A percentile compares a stretch with the other conserved stretches of the same genome.
Conservation (phyloP, 37 sponge, comb jelly and placozoan genomes). For the Cladorhizidae sp. region DNA sequence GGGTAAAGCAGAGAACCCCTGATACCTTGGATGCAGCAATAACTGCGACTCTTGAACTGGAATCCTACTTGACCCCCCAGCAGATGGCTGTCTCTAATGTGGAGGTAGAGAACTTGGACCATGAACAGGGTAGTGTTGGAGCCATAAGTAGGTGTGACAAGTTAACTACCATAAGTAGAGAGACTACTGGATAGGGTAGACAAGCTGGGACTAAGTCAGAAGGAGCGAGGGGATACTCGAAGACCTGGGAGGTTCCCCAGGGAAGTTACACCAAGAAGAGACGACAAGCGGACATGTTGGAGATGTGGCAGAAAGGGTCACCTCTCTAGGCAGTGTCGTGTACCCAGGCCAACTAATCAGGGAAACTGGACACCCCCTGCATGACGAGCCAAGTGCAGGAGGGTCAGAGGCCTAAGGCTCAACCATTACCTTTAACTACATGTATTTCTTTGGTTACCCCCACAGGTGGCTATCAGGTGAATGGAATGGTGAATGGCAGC, state of each 20-base stretch:
- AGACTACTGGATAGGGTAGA: background rate
- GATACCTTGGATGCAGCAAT: constrained; percentile 45
- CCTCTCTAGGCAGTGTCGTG: constrained; percentile 9
- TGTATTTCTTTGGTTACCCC: constrained; percentile 3
- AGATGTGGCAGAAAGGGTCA: constrained; percentile 45
- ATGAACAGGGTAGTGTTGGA: background rate
- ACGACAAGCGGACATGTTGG: constrained; percentile 6
- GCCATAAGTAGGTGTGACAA: background rate
- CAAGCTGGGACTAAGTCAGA: too few relatives aligned
- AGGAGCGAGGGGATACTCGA: too few relatives aligned
- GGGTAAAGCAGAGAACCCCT: constrained; percentile 45
- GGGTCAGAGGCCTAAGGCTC: constrained; percentile 4
- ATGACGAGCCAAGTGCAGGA: constrained; percentile 22
- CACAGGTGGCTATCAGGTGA: background rate
- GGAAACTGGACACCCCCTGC: constrained; percentile 41
- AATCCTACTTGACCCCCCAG: constrained; percentile 15
- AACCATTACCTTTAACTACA: background rate
- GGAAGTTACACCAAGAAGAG: background rate
- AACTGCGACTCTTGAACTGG: constrained; percentile 49
- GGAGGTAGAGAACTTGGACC: background rate
- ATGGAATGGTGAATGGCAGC: constrained; percentile 12
- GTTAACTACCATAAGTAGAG: background rate
- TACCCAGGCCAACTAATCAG: background rate
- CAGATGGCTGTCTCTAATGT: background rate
- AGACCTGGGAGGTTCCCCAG: background rate